A percentile compares a stretch with the other conserved stretches of the same genome.
Conservation (phyloP, 1,140 invertebrate genomes). For the Zaprionus gabonicus region DNA sequence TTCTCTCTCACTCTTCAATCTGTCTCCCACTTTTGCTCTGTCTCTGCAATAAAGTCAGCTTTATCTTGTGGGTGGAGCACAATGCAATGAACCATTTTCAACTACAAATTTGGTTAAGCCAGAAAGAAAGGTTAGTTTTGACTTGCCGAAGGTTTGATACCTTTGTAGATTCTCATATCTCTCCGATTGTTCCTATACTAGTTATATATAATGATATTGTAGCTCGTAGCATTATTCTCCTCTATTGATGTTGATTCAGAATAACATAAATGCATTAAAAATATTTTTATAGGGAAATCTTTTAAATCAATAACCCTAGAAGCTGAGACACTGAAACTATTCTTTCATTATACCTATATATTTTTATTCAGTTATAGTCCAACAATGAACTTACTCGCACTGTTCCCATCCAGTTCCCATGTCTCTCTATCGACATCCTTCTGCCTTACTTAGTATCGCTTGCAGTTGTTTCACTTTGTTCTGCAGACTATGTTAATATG, state of each 20-base stretch:
- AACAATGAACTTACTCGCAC: neutral
- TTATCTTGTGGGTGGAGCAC: neutral
- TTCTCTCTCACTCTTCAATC: neutral
- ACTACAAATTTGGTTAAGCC: neutral
- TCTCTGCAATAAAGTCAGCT: neutral
- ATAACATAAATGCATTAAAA: too few species aligned
- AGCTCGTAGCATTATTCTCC: too few species aligned
- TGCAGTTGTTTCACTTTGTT: neutral
- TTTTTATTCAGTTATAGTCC: too few species aligned
- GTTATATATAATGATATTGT: too few species aligned
- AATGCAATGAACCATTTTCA: neutral
- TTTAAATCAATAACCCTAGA: too few species aligned
- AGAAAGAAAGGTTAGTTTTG: neutral
- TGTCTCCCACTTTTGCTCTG: neutral
- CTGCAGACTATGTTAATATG: conserved; percentile 2
- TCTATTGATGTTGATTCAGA: too few species aligned
- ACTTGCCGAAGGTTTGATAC: too few species aligned
- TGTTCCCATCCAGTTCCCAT: neutral
- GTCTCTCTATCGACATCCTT: neutral
- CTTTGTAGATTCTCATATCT: too few species aligned
- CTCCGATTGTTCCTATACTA: too few species aligned
- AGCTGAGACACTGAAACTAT: too few species aligned
- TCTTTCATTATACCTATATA: neutral
- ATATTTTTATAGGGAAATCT: too few species aligned
- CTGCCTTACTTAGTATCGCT: neutral